A percentile compares a stretch with the other conserved stretches of the same genome.
These are phyloP conservation scores for Ruditapes philippinarum DNA, from an alignment of 1,140 invertebrate genomes.

Conservation along the genomic window DNA sequence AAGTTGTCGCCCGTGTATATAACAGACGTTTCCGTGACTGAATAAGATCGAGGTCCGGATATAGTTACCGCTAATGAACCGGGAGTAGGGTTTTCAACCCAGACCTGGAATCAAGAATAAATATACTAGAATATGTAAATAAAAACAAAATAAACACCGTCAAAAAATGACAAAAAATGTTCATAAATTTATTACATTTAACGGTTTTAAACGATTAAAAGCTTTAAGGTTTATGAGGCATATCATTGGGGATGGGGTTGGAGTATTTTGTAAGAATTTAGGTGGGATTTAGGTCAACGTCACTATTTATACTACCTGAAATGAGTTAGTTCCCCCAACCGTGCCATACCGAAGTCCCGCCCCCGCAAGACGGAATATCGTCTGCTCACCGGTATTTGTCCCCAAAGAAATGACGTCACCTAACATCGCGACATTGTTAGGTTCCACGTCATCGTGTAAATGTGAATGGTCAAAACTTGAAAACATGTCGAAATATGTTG, in stretches of 20 bases:
- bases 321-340: conserved; percentile 32
- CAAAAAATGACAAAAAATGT: too few relatives aligned
- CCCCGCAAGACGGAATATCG: conserved; percentile 46
- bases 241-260: too few relatives aligned
- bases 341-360: conserved; percentile 45
- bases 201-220: too few relatives aligned
- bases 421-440: conserved; percentile 12
- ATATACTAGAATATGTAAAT: too few relatives aligned
- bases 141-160: too few relatives aligned
- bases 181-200: too few relatives aligned
- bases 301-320: conserved; percentile 62
- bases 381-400: background rate
- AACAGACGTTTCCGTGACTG: conserved; percentile 78
- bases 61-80: conserved; percentile 80
- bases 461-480: conserved; percentile 38
- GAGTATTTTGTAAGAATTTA: too few relatives aligned
- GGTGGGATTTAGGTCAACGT: too few relatives aligned
- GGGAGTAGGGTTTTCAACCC: conserved; percentile 71
- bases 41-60: conserved; percentile 76
- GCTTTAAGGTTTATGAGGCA: too few relatives aligned
- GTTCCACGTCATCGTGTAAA: background rate
- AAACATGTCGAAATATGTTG: conserved; percentile 46
- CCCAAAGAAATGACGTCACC: conserved; percentile 42
- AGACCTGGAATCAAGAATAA: conserved; percentile 70
- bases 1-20: conserved; percentile 81